Evolutionary conservation across 2,113 vertebrate species (phyloP), one percentile per base, ranked within the genome.

Genomic region (Seriola quinqueradiata): DNA sequence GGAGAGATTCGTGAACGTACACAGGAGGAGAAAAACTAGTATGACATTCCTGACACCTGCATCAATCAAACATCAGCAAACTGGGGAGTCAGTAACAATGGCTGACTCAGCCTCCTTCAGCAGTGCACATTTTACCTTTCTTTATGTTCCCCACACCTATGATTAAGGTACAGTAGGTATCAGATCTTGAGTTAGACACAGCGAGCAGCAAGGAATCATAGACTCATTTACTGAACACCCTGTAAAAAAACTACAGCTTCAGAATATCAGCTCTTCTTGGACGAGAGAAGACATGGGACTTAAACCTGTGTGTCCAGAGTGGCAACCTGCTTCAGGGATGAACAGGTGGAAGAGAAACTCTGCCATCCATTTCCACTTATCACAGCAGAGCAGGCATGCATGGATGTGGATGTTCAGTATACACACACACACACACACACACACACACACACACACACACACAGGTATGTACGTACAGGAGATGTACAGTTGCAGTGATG

Each of bases 321-420:
- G 74, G 52, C 42, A 78, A 77, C 10, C 71, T 65, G 65, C 66
- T 81, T 58, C 23, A 46, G 66, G 71, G 57, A 63, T 16, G 40
- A 76, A 66, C 75, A 91, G 77, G 77, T 85, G 65, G 69, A 86
- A 70, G 13, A 59, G 48, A 89, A 79, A 40, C 60, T 36, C 34
- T 44, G 63, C 55, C 72, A 76, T 79, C 78, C 21, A 82, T 67
- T 79, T 76, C 57, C 32, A 75, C 71, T 74, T 87, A 84, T 83
- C 81, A 75, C 65, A 75, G 59, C 66, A 74, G 79, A 85, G 25
- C 70, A 86, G 78, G 59, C 66, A 61, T 46, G 58, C 57, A 58
- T 61, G 64, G 54, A 66, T 25, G 76, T 32, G 72, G 42, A 54
- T 4, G 8, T 50, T 44, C 63, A 64, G 69, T n/a, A 54, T 36